Percentiles rank a stretch among this genome's conserved stretches.
These are phyloP conservation scores for Prunella fulvescens DNA, from an alignment of 2,113 vertebrate species.

Conservation along the genomic window DNA sequence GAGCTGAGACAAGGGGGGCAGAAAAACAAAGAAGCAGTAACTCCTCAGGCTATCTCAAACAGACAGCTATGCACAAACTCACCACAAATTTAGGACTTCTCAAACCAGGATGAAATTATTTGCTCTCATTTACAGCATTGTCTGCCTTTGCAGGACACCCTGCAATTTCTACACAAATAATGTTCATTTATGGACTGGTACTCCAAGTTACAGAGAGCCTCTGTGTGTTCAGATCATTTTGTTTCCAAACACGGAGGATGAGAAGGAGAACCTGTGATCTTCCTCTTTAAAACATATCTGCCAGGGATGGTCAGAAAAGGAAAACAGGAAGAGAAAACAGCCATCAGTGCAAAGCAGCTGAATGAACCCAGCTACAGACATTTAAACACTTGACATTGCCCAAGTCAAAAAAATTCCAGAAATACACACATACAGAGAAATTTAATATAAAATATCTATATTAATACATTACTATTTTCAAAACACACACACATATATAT, in stretches of 20 bases:
- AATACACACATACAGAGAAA: not conserved
- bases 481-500: not conserved
- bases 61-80: not conserved
- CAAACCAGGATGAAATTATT: not conserved
- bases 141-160: not conserved
- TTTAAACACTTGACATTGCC: not conserved
- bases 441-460: not conserved
- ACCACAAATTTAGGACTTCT: not conserved
- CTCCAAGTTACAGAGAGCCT: not conserved
- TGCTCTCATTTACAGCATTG: not conserved
- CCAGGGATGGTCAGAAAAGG: not conserved
- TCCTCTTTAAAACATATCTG: not conserved
- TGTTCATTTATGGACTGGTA: not conserved
- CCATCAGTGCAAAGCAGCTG: not conserved
- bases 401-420: not conserved
- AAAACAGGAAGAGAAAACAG: slow-evolving; percentile 32
- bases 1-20: not conserved
- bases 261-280: not conserved
- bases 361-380: not conserved
- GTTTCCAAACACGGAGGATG: not conserved
- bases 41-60: not conserved
- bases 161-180: not conserved
- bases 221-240: not conserved
- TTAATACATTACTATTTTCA: not conserved
- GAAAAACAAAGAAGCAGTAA: not conserved